These are phyloP conservation scores for Leptobrachium leishanense DNA, from an alignment of 2,113 vertebrate species.

Conservation along the genomic window DNA sequence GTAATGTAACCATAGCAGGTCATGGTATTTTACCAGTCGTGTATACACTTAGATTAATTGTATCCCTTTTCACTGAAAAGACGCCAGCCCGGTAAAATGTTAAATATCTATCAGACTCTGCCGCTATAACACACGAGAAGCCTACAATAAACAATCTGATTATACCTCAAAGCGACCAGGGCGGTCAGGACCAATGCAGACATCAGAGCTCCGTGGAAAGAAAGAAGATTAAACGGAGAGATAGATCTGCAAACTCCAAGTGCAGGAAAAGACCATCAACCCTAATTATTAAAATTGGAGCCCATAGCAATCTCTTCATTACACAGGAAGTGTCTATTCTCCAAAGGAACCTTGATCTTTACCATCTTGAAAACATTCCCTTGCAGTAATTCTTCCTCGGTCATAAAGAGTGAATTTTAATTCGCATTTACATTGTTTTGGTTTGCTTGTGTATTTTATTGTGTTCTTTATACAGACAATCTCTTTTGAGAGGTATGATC, in stretches of 20 bases:
- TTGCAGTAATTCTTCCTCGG: background rate
- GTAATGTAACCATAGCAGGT: background rate
- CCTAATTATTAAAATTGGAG: background rate
- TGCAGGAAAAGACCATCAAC: slow-evolving; percentile 7
- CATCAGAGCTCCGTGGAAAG: background rate
- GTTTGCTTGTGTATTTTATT: background rate
- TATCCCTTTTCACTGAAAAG: background rate
- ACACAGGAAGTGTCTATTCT: background rate
- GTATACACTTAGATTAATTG: slow-evolving; percentile 3
- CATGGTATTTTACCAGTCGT: background rate
- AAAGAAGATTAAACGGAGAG: background rate
- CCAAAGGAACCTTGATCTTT: slow-evolving; percentile 4
- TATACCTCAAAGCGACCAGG: background rate
- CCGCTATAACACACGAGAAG: background rate
- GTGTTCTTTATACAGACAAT: no score
- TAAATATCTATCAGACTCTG: background rate
- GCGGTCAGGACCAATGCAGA: background rate
- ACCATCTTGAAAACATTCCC: background rate
- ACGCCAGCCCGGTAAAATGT: background rate
- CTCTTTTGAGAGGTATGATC: no score
- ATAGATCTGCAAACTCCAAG: background rate
- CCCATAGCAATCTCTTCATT: background rate
- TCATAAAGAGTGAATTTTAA: background rate
- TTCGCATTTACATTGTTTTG: background rate
- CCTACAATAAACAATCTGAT: slow-evolving; percentile 15